Evolutionary conservation across 1,140 invertebrate genomes (phyloP).

Genomic region (Epicauta chinensis): DNA sequence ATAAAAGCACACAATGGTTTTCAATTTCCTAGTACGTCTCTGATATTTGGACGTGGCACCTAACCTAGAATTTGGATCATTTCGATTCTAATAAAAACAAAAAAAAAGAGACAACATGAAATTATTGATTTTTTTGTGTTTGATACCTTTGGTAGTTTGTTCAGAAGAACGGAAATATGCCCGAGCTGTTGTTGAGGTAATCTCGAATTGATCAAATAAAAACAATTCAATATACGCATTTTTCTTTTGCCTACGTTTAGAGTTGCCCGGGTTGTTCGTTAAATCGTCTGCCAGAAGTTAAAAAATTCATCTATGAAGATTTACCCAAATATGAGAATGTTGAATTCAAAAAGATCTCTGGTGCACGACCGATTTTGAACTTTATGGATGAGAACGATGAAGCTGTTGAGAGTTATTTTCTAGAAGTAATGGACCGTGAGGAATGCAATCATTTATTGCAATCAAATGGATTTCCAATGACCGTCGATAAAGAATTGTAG

Average conservation of each 20-base stretch:
- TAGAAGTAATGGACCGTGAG: slow-evolving; percentile 53
- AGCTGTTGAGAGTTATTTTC: slow-evolving; percentile 56
- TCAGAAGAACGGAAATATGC: too few relatives aligned
- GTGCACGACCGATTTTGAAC: slow-evolving; percentile 60
- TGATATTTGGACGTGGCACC: too few relatives aligned
- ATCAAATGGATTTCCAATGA: slow-evolving; percentile 51
- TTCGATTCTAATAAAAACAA: too few relatives aligned
- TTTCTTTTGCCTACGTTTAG: slow-evolving; percentile 54
- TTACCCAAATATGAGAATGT: slow-evolving; percentile 61
- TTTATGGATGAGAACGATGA: slow-evolving; percentile 54
- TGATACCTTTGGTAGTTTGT: too few relatives aligned
- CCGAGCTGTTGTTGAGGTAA: too few relatives aligned
- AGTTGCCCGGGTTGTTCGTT: slow-evolving; percentile 70
- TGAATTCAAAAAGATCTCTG: slow-evolving; percentile 61
- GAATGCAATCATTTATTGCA: slow-evolving; percentile 62
- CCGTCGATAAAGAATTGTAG: slow-evolving; percentile 16
- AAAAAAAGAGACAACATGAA: too few relatives aligned
- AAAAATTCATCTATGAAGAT: slow-evolving; percentile 68
- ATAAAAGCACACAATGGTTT: too few relatives aligned
- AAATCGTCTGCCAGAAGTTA: slow-evolving; percentile 66
- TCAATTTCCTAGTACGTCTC: too few relatives aligned
- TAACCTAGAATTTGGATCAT: too few relatives aligned
- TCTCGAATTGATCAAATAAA: too few relatives aligned
- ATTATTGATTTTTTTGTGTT: too few relatives aligned
- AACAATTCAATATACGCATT: too few relatives aligned